Evolutionary conservation across 2,797 vertebrate species (phyloP).

Genomic region (Somateria mollissima): DNA sequence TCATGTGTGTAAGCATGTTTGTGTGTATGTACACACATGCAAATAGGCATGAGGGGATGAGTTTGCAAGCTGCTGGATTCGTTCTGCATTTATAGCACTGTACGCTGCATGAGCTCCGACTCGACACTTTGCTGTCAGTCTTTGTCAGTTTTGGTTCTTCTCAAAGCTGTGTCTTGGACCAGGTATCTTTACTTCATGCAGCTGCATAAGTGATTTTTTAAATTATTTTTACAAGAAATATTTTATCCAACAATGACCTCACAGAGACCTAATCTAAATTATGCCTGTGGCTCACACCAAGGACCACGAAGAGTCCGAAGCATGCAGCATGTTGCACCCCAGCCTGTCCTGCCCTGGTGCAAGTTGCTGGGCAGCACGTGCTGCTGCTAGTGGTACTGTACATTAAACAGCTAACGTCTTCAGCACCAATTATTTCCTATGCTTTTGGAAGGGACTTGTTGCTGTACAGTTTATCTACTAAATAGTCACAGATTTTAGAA

Average conservation of each 20-base stretch:
- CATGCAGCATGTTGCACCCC: neutral
- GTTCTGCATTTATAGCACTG: neutral
- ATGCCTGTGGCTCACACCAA: neutral
- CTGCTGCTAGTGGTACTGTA: neutral
- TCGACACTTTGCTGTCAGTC: neutral
- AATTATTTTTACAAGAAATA: neutral
- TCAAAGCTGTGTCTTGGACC: neutral
- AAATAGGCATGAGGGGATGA: neutral
- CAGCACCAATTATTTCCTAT: neutral
- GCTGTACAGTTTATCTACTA: neutral
- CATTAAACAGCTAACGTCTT: neutral
- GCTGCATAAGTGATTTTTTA: too few relatives aligned
- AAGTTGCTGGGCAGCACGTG: neutral
- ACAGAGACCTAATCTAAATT: neutral
- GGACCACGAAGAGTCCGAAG: neutral
- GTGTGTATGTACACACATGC: neutral
- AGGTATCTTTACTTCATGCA: neutral
- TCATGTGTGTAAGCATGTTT: slow-evolving; percentile 11
- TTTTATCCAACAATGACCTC: neutral
- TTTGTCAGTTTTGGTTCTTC: neutral
- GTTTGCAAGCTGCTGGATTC: slow-evolving; percentile 13
- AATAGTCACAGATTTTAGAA: neutral
- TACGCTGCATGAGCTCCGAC: neutral
- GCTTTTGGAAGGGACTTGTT: neutral
- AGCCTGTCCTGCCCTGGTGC: neutral